These are phyloP conservation scores for Synodontis membranacea DNA, from an alignment of 2,113 vertebrate genomes.

Conservation along the genomic window DNA sequence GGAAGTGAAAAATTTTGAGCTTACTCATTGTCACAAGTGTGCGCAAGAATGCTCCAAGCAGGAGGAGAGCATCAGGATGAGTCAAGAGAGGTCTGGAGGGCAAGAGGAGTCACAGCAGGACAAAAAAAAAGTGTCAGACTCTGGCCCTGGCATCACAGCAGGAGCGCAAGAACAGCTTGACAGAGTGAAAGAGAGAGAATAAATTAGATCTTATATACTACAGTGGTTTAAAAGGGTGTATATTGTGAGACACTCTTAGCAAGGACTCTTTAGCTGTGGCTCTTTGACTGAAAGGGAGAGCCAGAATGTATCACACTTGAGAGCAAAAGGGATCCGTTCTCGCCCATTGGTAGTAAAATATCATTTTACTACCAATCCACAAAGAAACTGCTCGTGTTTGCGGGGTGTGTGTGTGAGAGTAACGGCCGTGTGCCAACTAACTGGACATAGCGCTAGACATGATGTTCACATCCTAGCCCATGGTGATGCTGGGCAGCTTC, in stretches of 20 bases:
- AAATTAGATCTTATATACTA: neutral
- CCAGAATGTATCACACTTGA: neutral
- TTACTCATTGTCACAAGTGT: neutral
- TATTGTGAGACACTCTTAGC: neutral
- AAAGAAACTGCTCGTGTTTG: neutral
- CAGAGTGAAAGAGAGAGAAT: neutral
- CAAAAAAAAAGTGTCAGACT: neutral
- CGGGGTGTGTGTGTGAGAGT: neutral
- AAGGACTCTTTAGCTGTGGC: neutral
- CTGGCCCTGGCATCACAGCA: neutral
- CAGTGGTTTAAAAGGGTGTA: neutral
- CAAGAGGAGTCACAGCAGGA: neutral
- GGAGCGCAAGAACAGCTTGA: neutral
- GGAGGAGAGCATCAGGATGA: neutral
- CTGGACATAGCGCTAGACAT: neutral
- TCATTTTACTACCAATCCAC: neutral
- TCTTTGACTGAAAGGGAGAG: neutral
- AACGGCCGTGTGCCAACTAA: neutral
- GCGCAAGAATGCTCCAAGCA: neutral
- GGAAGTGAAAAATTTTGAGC: neutral
- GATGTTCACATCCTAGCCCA: slow-evolving; percentile 6
- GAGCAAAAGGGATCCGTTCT: neutral
- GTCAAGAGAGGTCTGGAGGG: neutral
- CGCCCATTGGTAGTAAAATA: neutral
- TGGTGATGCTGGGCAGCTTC: slow-evolving; percentile 9